Percentiles rank a stretch among this genome's conserved stretches.
Conservation (phyloP, 2,888 invertebrate species). For the Lamellibrachia satsuma region DNA sequence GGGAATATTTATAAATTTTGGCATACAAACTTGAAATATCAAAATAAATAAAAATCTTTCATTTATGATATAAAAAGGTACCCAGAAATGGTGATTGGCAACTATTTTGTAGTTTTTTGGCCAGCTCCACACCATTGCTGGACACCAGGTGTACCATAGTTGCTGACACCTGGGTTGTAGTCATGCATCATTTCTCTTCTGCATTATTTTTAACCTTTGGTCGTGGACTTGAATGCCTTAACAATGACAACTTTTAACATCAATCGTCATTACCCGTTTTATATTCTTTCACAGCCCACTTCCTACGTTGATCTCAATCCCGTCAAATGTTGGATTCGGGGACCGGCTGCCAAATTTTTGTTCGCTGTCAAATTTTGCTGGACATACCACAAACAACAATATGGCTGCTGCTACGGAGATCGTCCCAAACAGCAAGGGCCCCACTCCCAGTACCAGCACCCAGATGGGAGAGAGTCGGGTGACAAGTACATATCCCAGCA, state of each 20-base stretch:
- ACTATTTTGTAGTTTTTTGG: too few species aligned
- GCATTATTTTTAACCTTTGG: background rate
- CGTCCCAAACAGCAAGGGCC: constrained; percentile 8
- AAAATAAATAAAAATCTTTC: background rate
- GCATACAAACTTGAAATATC: background rate
- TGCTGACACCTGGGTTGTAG: too few species aligned
- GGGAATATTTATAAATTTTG: background rate
- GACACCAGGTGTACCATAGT: background rate
- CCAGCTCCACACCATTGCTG: background rate
- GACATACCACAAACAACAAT: background rate
- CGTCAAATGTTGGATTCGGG: constrained; percentile 37
- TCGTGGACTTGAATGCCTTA: background rate
- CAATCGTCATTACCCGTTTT: background rate
- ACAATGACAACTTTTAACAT: background rate
- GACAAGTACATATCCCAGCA: constrained; percentile 30
- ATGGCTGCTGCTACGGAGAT: background rate
- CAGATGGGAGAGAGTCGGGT: constrained; percentile 27
- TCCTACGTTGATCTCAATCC: constrained; percentile 36
- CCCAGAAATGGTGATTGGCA: too few species aligned
- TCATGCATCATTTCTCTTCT: background rate
- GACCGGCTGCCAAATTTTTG: constrained; percentile 32
- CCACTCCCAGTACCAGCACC: background rate
- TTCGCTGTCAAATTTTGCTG: background rate
- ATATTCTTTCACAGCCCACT: constrained; percentile 18
- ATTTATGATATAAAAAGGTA: too few species aligned